These are phyloP conservation scores for Takifugu ocellatus DNA, from an alignment of 2,797 vertebrate genomes.

Conservation along the genomic window DNA sequence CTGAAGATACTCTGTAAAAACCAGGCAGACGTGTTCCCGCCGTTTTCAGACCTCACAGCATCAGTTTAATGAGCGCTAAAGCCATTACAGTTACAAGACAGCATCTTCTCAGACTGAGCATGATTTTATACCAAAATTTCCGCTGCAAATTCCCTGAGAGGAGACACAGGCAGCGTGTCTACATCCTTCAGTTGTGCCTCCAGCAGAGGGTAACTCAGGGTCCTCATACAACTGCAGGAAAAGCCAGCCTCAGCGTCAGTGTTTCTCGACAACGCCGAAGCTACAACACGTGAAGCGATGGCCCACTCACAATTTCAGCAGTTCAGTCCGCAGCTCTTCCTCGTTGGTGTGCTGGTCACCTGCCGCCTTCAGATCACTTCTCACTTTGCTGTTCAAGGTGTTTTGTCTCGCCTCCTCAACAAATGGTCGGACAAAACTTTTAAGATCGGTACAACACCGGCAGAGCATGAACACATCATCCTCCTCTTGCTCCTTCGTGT, in stretches of 20 bases:
- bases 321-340: conserved; percentile 83
- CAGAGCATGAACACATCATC: conserved; percentile 85
- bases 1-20: conserved; percentile 47
- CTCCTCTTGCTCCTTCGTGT: conserved; percentile 84
- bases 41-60: no score
- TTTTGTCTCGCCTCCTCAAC: conserved; percentile 79
- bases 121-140: conserved; percentile 80
- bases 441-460: conserved; percentile 82
- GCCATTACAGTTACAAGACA: background rate
- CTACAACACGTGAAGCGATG: no score
- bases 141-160: conserved; percentile 84
- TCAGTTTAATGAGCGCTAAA: no score
- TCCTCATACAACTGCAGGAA: conserved; percentile 86
- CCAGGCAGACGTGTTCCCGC: background rate
- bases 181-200: conserved; percentile 79
- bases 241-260: background rate
- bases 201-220: conserved; percentile 84
- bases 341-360: conserved; percentile 34
- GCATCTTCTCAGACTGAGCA: background rate
- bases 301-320: conserved; percentile 89
- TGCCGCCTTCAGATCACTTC: conserved; percentile 27
- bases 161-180: conserved; percentile 78
- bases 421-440: conserved; percentile 83
- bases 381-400: conserved; percentile 36
- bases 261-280: no score